Conservation (phyloP, 2,113 vertebrate genomes). For the Cyprinus carpio region DNA sequence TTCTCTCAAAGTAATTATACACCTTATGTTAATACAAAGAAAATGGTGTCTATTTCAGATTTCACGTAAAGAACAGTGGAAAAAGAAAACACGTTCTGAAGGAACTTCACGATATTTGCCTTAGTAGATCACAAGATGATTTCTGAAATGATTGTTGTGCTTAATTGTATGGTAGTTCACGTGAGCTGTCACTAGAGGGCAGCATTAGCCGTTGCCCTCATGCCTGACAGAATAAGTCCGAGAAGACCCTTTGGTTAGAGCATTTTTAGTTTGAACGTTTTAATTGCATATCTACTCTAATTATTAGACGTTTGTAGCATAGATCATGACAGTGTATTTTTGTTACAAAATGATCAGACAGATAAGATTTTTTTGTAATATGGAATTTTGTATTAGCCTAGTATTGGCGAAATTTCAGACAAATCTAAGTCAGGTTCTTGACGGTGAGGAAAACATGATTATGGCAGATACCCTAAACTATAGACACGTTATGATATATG, state of each 20-base stretch:
- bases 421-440: not conserved
- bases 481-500: not conserved
- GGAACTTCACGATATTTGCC: too few species aligned
- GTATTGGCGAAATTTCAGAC: not conserved
- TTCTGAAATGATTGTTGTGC: not conserved
- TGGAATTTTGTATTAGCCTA: not conserved
- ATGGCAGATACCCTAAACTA: too few species aligned
- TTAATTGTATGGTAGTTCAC: not conserved
- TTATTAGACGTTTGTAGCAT: not conserved
- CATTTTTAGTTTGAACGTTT: not conserved
- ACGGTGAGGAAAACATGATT: not conserved
- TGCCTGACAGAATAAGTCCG: not conserved
- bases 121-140: too few species aligned
- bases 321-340: not conserved
- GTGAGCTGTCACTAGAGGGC: conserved; percentile 2
- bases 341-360: not conserved
- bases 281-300: not conserved
- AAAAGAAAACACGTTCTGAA: not conserved
- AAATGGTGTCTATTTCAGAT: not conserved
- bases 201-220: not conserved
- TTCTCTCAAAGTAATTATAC: not conserved
- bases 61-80: not conserved
- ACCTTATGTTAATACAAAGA: not conserved
- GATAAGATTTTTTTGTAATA: not conserved
- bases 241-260: not conserved